These are phyloP conservation scores for Microcebus lehilahytsara DNA, from an alignment of 2,113 vertebrate species.

Conservation along the genomic window DNA sequence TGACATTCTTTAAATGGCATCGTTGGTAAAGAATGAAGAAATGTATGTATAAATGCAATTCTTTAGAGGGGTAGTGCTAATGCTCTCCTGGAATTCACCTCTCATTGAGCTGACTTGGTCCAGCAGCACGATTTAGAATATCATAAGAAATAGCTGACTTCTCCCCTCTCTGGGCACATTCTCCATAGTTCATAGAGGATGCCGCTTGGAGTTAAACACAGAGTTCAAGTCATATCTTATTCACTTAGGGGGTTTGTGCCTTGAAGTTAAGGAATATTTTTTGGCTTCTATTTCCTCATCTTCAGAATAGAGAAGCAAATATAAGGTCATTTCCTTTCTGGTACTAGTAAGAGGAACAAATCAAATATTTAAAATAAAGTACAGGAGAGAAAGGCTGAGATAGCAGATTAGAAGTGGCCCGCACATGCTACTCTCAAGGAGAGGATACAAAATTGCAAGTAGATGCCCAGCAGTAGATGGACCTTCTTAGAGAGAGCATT, in stretches of 20 bases:
- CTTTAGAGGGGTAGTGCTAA: fast-evolving
- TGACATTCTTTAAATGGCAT: not conserved
- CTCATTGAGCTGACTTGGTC: too few relatives aligned
- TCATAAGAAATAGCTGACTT: fast-evolving
- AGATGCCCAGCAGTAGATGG: too few relatives aligned
- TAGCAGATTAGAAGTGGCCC: too few relatives aligned
- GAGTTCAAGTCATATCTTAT: not conserved
- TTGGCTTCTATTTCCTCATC: not conserved
- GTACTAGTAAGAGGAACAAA: not conserved
- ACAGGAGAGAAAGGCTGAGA: too few relatives aligned
- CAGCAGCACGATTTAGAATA: not conserved
- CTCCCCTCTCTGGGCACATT: fast-evolving
- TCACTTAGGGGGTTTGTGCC: not conserved
- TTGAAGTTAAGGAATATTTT: not conserved
- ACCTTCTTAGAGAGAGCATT: too few relatives aligned
- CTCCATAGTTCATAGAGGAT: not conserved
- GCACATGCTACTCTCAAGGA: too few relatives aligned
- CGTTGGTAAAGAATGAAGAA: not conserved
- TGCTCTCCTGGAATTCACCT: too few relatives aligned
- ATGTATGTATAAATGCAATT: fast-evolving
- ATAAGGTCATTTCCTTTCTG: not conserved
- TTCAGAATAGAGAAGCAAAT: not conserved
- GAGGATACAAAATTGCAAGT: too few relatives aligned
- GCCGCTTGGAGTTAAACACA: not conserved
- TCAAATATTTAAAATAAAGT: not conserved